A percentile compares a stretch with the other conserved stretches of the same genome.
These are phyloP conservation scores for Drosophila pectinifera DNA, from an alignment of 1,140 invertebrate species.

Conservation along the genomic window DNA sequence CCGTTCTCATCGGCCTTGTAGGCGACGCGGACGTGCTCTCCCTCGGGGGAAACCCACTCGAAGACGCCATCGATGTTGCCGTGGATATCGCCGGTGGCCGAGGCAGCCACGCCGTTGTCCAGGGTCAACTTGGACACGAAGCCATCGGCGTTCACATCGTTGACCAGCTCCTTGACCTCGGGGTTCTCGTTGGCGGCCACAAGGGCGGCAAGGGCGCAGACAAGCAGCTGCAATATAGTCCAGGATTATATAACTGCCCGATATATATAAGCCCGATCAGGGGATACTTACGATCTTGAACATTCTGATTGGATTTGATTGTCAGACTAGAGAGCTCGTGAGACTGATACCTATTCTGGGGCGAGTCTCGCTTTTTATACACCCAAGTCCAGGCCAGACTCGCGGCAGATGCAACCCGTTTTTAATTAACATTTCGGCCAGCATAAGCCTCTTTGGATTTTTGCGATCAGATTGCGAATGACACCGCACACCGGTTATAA, in stretches of 20 bases:
- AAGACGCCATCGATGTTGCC: constrained; percentile 85
- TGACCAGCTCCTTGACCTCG: constrained; percentile 37
- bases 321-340: constrained; percentile 50
- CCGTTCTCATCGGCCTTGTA: constrained; percentile 87
- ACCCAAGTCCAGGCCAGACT: background rate
- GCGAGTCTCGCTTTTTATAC: constrained; percentile 31
- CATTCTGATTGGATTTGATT: constrained; percentile 46
- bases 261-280: background rate
- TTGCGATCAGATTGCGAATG: constrained; percentile 16
- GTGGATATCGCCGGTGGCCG: constrained; percentile 67
- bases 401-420: constrained; percentile 42
- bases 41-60: constrained; percentile 88
- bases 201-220: constrained; percentile 51
- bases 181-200: constrained; percentile 49
- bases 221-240: constrained; percentile 37
- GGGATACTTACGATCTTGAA: constrained; percentile 56
- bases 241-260: background rate
- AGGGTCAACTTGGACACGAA: constrained; percentile 84
- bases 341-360: constrained; percentile 37
- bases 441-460: constrained; percentile 12
- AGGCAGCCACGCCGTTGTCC: constrained; percentile 85
- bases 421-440: constrained; percentile 50
- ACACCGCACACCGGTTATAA: constrained; percentile 12
- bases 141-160: constrained; percentile 84
- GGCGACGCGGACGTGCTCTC: constrained; percentile 87